phyloP scores from a whole-genome alignment of 2,888 invertebrate genomes.

The Cylloceria caligata region DNA sequence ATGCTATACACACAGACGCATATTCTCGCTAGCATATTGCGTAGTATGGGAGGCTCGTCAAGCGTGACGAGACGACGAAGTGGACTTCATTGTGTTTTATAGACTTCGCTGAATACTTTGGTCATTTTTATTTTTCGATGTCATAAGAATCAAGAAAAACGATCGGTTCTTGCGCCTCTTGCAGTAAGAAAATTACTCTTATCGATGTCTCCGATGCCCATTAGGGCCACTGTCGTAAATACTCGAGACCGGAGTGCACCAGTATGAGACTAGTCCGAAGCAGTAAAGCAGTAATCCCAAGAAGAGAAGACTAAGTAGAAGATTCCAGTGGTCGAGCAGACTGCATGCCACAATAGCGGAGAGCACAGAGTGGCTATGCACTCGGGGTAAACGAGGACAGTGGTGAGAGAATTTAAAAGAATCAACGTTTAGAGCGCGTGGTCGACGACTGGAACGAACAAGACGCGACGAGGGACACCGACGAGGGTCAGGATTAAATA shows the following conservation, averaged over 20 bases:
- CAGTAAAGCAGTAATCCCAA: slow-evolving; percentile 39
- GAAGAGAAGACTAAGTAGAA: slow-evolving; percentile 28
- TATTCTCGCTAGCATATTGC: slow-evolving; percentile 3
- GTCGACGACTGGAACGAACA: slow-evolving; percentile 47
- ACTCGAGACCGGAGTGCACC: slow-evolving; percentile 9
- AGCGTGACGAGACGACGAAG: slow-evolving; percentile 53
- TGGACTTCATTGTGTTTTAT: slow-evolving; percentile 43
- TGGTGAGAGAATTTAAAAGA: slow-evolving; percentile 47
- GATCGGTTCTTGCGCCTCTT: slow-evolving; percentile 16
- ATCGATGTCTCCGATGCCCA: slow-evolving; percentile 23
- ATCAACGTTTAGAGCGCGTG: slow-evolving; percentile 58
- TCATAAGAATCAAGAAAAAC: slow-evolving; percentile 41
- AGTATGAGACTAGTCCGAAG: slow-evolving; percentile 22
- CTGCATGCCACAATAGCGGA: slow-evolving; percentile 32
- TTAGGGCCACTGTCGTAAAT: slow-evolving; percentile 38
- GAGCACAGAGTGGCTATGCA: slow-evolving; percentile 7
- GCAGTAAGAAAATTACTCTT: slow-evolving; percentile 22
- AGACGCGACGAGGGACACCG: slow-evolving; percentile 48
- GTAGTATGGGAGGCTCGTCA: slow-evolving; percentile 21
- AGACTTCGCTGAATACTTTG: slow-evolving; percentile 17
- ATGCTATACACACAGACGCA: background rate
- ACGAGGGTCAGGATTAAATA: slow-evolving; percentile 84
- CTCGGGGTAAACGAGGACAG: slow-evolving; percentile 36
- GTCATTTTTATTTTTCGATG: slow-evolving; percentile 17
- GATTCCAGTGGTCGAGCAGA: slow-evolving; percentile 16